Evolutionary conservation across 2,888 invertebrate genomes (phyloP), one percentile per base, ranked within the genome.

Genomic region (Philereme transversata): DNA sequence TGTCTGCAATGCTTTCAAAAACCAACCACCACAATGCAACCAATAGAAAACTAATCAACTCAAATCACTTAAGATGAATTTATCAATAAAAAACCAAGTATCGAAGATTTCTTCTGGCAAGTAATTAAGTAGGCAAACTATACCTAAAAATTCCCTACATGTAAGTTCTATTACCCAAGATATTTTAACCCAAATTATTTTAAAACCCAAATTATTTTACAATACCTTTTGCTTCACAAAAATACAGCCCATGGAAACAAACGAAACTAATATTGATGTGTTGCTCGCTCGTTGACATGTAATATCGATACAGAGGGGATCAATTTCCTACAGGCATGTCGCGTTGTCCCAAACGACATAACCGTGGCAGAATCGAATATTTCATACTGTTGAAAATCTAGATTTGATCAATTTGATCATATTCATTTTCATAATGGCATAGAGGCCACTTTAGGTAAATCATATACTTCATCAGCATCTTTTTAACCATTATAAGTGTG

Each of bases 1-100:
- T 22, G 74, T 86, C 4, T 87, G 86, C 65, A 72, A 71, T 43
- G 74, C 75, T 4, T 81, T 83, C 62, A 66, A 55, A 0, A 67
- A 64, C 5, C 81, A 81, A 4, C 84, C 86, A n/a, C 65, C 69
- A 10, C 72, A 70, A 11, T 84, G 81, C 59, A 59, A 50, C 4
- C 34, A 52, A 34, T 45, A 55, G 6, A 48, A 34, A 47, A 47
- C 3, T 5, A 11, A n/a, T 40, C 40, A 4, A 40, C 5, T 8
- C 22, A 22, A 22, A 8, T 6, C 7, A 5, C 8, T 4, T 40
- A 6, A 2, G 4, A 6, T 40, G 4, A 0, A 40, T 4, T 40
- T 40, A 40, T 40, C 40, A 40, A 4, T 40, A 40, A 8, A 40
- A 0, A 40, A 6, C 40, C 36, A 36, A 36, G 7, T 36, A 36